Evolutionary conservation across 2,888 invertebrate species (phyloP), one percentile per base, ranked within the genome.

Genomic region (Ceriagrion tenellum): DNA sequence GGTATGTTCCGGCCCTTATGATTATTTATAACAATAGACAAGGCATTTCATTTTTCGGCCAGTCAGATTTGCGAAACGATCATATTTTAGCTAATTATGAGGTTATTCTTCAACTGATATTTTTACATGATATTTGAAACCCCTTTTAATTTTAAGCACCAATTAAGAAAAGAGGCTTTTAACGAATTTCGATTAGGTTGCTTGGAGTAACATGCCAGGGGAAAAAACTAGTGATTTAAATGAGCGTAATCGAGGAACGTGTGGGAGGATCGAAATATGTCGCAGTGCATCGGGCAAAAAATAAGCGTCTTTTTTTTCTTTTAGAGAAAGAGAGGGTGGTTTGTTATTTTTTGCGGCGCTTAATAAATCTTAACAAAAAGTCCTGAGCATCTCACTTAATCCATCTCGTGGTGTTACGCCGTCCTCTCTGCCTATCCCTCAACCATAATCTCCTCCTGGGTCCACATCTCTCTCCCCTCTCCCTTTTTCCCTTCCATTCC

Each of bases 321-420:
- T 20, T 59, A 20, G 1, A 16, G 13, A 81, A 35, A 81, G 30
- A 35, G 81, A 81, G 35, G 35, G 35, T 35, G 30, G 35, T 81
- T 26, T 35, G 35, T 16, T 81, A 81, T 81, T 81, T 81, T 81
- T 81, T 81, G 81, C 81, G 18, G 81, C 30, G 81, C 10, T 81
- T 81, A 81, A 81, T 81, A 81, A 81, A 81, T 81, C 81, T 81
- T 81, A 18, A 35, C 81, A 35, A 81, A 81, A 81, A 81, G 12
- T 35, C 81, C 81, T 1, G 30, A 35, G 16, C 81, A 35, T 81
- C 81, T 16, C 30, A 30, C 13, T 35, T 81, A 81, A 81, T 81
- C 81, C 81, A 81, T 81, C 81, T 81, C 81, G 81, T 81, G 35
- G 81, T 30, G 81, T 81, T 35, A 81, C 81, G 10, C n/a, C 40